These are phyloP conservation scores for Panagrolaimus sp. DNA, from an alignment of 1,140 invertebrate species.

Conservation along the genomic window DNA sequence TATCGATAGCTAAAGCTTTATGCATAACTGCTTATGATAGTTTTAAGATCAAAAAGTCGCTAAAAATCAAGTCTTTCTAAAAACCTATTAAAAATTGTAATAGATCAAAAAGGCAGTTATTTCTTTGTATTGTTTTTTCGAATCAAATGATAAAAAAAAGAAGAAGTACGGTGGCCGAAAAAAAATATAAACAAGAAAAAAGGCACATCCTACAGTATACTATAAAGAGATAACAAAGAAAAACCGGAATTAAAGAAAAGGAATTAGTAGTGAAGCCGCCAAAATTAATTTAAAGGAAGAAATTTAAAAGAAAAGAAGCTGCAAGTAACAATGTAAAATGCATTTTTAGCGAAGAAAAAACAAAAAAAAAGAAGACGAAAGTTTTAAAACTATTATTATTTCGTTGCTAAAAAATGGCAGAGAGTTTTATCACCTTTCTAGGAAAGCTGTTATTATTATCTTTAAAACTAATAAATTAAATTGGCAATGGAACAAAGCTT, in stretches of 20 bases:
- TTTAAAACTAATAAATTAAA: conserved; percentile 35
- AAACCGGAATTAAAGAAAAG: not conserved
- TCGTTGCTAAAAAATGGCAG: not conserved
- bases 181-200: conserved; percentile 22
- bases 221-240: not conserved
- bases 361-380: not conserved
- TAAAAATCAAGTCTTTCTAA: conserved; percentile 4
- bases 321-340: not conserved
- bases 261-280: not conserved
- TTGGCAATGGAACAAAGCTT: conserved; percentile 48
- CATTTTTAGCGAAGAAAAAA: not conserved
- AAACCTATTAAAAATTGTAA: not conserved
- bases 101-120: not conserved
- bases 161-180: not conserved
- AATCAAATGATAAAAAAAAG: conserved; percentile 5
- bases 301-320: no score
- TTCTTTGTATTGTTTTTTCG: conserved; percentile 10
- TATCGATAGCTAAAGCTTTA: conserved; percentile 11
- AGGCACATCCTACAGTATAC: conserved; percentile 11
- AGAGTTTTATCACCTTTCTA: not conserved
- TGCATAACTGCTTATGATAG: not conserved
- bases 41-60: not conserved
- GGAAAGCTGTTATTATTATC: conserved; percentile 7
- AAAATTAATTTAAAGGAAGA: no score
- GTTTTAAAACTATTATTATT: conserved; percentile 17